These are phyloP conservation scores for Mormoops blainvillei DNA, from an alignment of 2,113 vertebrate genomes.

Conservation along the genomic window DNA sequence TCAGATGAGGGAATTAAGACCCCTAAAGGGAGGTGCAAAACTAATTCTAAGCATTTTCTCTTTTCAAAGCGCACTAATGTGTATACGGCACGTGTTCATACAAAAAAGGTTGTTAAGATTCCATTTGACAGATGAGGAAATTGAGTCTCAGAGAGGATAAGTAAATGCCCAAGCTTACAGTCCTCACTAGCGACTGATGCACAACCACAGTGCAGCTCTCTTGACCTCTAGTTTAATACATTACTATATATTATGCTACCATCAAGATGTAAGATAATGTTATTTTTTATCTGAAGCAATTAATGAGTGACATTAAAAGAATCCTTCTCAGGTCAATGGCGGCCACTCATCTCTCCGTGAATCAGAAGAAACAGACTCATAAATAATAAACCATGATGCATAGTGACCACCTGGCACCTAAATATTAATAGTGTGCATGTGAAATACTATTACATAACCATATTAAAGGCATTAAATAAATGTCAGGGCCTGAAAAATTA, in stretches of 20 bases:
- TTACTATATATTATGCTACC: not conserved
- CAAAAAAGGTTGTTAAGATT: not conserved
- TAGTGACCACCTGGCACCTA: slow-evolving; percentile 40
- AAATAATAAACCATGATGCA: slow-evolving; percentile 51
- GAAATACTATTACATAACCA: slow-evolving; percentile 56
- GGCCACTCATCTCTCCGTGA: slow-evolving; percentile 31
- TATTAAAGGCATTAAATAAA: slow-evolving; percentile 58
- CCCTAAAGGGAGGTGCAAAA: not conserved
- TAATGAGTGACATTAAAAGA: slow-evolving; percentile 39
- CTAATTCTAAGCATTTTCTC: not conserved
- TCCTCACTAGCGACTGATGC: not conserved
- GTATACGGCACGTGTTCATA: not conserved
- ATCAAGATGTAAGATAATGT: not conserved
- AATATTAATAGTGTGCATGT: slow-evolving; percentile 47
- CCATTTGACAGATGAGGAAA: not conserved
- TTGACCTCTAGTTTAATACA: not conserved
- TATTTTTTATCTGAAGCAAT: slow-evolving; percentile 44
- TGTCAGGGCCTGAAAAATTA: slow-evolving; percentile 56
- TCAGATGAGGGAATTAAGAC: not conserved
- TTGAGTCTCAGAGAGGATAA: not conserved
- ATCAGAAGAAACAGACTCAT: slow-evolving; percentile 53
- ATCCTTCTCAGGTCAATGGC: slow-evolving; percentile 41
- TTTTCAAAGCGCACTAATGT: not conserved
- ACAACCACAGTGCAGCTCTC: not conserved
- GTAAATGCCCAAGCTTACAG: not conserved